Conservation (phyloP, 2,797 vertebrate species). For the Lithobates pipiens region DNA sequence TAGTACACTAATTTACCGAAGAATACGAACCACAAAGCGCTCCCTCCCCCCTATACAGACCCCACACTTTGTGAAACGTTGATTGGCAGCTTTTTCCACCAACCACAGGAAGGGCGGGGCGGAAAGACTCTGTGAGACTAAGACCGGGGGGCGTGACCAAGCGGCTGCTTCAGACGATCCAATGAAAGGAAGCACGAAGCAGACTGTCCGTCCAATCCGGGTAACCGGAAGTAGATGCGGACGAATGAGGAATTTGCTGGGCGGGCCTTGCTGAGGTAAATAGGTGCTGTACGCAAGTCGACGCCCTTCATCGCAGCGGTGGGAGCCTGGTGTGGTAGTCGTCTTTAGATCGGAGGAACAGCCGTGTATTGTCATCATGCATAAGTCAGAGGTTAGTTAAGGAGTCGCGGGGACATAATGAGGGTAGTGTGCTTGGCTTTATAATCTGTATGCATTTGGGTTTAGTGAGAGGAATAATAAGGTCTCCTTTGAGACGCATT, state of each 20-base stretch:
- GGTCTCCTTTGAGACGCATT: too few species aligned
- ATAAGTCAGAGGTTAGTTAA: slow-evolving; percentile 40
- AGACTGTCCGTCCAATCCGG: not conserved
- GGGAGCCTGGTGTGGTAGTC: not conserved
- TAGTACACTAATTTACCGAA: too few species aligned
- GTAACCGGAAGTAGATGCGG: not conserved
- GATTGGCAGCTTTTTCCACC: not conserved
- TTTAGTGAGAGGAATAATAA: too few species aligned
- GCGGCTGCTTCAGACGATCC: too few species aligned
- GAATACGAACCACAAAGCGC: too few species aligned
- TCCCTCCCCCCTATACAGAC: too few species aligned
- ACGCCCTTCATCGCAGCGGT: not conserved
- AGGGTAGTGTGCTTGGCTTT: too few species aligned
- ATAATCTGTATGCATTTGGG: not conserved
- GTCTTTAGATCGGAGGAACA: too few species aligned
- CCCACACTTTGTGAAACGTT: too few species aligned
- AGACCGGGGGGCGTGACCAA: not conserved
- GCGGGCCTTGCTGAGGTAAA: not conserved
- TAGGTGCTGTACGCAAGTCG: not conserved
- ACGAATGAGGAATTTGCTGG: slow-evolving; percentile 2
- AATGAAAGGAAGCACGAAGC: not conserved
- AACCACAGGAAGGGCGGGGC: not conserved
- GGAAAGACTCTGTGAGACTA: too few species aligned
- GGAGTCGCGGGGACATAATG: too few species aligned
- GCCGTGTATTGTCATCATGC: not conserved